A percentile compares a stretch with the other conserved stretches of the same genome.
These are phyloP conservation scores for Vicugna pacos DNA, from an alignment of 2,113 vertebrate species.

Conservation along the genomic window DNA sequence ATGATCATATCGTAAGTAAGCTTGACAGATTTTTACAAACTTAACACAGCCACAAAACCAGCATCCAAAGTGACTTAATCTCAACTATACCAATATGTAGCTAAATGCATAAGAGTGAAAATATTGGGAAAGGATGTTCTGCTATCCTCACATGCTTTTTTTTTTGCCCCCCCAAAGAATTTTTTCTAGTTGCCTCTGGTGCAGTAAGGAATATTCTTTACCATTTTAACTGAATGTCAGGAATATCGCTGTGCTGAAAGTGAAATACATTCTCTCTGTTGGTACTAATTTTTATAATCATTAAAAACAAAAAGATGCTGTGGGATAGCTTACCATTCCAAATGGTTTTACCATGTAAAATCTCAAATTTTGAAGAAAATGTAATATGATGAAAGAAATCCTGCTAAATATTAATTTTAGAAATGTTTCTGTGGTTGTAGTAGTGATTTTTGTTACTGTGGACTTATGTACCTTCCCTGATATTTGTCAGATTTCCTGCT, in stretches of 20 bases:
- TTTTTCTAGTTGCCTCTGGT: neutral
- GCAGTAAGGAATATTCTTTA: neutral
- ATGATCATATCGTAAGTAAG: neutral
- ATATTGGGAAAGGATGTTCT: neutral
- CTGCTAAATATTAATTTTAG: neutral
- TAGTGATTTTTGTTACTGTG: constrained; percentile 23
- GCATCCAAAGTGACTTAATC: neutral
- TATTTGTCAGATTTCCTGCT: neutral
- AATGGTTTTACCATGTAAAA: neutral
- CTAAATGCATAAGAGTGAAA: neutral
- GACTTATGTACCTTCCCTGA: neutral
- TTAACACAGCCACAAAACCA: neutral
- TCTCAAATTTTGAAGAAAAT: constrained; percentile 10
- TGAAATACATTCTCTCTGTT: neutral
- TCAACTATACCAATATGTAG: neutral
- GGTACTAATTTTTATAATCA: neutral
- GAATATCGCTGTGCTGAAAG: neutral
- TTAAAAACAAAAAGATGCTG: neutral
- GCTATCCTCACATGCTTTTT: neutral
- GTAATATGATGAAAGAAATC: neutral
- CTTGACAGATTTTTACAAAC: neutral
- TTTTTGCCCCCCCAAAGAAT: neutral
- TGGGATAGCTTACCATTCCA: neutral
- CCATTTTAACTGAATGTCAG: neutral
- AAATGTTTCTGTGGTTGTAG: neutral